phyloP scores from a whole-genome alignment of 2,888 invertebrate genomes.

The Ophion ventricosus region DNA sequence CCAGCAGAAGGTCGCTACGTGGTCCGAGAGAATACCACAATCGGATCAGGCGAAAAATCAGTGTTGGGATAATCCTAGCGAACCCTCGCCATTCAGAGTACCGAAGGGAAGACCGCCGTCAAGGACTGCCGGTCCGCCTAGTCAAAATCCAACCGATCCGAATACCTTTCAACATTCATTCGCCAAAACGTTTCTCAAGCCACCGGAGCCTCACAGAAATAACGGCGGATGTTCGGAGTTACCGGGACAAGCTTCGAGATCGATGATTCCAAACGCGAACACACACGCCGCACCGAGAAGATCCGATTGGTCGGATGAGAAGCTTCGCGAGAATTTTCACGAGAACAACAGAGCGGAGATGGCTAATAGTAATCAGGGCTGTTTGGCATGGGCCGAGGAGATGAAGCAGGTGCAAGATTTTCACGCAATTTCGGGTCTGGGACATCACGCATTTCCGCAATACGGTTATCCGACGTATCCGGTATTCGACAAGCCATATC shows the following conservation, averaged over 20 bases:
- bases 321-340: conserved; percentile 75
- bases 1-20: conserved; percentile 66
- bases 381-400: conserved; percentile 78
- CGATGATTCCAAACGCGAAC: neutral
- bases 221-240: conserved; percentile 74
- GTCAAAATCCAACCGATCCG: conserved; percentile 82
- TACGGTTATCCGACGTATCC: conserved; percentile 85
- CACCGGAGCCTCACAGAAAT: conserved; percentile 86
- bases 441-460: conserved; percentile 77
- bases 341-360: conserved; percentile 74
- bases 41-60: conserved; percentile 66
- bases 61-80: conserved; percentile 77
- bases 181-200: conserved; percentile 86
- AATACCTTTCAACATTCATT: conserved; percentile 83
- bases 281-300: conserved; percentile 70
- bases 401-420: conserved; percentile 81
- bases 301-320: conserved; percentile 76
- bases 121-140: conserved; percentile 83
- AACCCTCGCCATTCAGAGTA: conserved; percentile 86
- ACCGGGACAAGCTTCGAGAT: conserved; percentile 67
- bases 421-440: conserved; percentile 76
- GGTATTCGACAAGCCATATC: conserved; percentile 84
- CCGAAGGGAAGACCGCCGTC: conserved; percentile 88
- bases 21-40: conserved; percentile 63
- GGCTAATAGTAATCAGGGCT: conserved; percentile 72